Evolutionary conservation across 2,797 vertebrate genomes (phyloP).

Genomic region (Cyprinella venusta): DNA sequence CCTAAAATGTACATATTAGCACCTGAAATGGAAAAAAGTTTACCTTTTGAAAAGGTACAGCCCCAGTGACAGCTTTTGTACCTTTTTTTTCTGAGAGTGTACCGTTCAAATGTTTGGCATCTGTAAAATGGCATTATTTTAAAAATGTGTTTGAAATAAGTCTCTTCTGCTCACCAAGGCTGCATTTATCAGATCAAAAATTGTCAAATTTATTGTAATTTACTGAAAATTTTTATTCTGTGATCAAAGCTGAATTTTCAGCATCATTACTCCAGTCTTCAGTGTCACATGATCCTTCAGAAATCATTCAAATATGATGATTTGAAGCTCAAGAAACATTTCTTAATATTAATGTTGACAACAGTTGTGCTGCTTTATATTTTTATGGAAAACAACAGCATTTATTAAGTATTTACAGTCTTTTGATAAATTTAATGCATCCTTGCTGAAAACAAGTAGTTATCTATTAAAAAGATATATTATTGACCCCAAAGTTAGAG

Average conservation of each 20-base stretch:
- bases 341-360: not conserved
- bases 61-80: no score
- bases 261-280: conserved; percentile 9
- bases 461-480: not conserved
- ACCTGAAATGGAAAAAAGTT: no score
- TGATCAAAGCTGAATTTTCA: not conserved
- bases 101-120: not conserved
- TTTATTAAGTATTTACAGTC: not conserved
- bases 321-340: not conserved
- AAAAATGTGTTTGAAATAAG: not conserved
- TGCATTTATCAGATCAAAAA: not conserved
- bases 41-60: no score
- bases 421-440: not conserved
- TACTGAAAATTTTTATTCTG: not conserved
- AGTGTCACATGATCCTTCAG: not conserved
- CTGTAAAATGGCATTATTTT: not conserved
- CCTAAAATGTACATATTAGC: no score
- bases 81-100: no score
- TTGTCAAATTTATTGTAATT: not conserved
- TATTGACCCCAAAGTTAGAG: no score
- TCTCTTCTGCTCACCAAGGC: not conserved
- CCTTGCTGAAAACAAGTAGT: not conserved
- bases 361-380: not conserved
- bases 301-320: not conserved
- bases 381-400: not conserved